phyloP scores from a whole-genome alignment of 2,113 vertebrate species.

The Rhabdomys dilectus region DNA sequence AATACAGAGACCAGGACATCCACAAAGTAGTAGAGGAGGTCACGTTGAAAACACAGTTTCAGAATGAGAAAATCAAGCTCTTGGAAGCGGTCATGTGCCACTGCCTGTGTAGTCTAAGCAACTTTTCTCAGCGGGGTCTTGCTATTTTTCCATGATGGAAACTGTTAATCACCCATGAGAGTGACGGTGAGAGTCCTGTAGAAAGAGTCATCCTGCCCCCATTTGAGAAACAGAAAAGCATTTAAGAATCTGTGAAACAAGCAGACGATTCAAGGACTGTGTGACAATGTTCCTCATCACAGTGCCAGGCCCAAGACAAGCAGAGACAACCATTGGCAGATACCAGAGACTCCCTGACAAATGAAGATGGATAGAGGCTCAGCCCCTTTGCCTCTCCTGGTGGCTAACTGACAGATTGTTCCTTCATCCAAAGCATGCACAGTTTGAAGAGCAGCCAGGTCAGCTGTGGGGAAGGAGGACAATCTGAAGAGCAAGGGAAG shows the following conservation, averaged over 20 bases:
- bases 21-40: background rate
- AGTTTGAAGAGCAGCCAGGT: background rate
- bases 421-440: background rate
- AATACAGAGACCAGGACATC: background rate
- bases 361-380: rapidly evolving
- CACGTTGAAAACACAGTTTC: background rate
- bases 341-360: background rate
- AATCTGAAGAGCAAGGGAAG: background rate
- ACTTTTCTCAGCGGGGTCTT: background rate
- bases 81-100: background rate
- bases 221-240: background rate
- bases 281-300: rapidly evolving
- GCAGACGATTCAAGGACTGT: background rate
- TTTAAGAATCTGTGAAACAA: background rate
- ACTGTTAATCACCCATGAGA: no score
- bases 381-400: background rate
- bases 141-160: background rate
- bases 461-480: background rate
- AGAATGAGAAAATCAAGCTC: background rate
- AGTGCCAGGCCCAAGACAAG: background rate
- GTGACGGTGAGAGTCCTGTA: background rate
- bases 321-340: background rate
- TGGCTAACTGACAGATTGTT: background rate
- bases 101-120: background rate
- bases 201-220: background rate